Conservation (phyloP, 2,888 invertebrate genomes). For the Yponomeuta sedellus region DNA sequence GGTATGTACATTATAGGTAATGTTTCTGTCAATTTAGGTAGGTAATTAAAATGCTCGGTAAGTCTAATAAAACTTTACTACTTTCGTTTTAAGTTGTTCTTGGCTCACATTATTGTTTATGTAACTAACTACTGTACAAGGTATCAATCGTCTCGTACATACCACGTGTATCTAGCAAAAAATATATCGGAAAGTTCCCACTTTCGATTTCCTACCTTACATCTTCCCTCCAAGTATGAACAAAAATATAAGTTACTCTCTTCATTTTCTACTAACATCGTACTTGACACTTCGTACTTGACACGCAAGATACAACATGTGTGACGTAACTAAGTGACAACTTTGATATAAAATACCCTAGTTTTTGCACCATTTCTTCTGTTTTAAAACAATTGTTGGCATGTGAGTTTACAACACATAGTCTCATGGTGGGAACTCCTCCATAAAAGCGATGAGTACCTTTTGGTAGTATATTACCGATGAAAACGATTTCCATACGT, state of each 20-base stretch:
- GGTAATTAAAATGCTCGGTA: too few species aligned
- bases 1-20: too few species aligned
- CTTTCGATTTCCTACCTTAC: background rate
- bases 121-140: background rate
- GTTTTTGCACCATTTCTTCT: background rate
- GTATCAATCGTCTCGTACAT: background rate
- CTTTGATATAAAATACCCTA: background rate
- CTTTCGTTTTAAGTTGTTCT: background rate
- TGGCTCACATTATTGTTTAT: background rate
- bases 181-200: background rate
- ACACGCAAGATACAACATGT: too few species aligned
- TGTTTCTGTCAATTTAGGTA: too few species aligned
- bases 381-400: background rate
- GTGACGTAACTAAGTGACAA: background rate
- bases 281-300: too few species aligned
- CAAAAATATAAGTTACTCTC: background rate
- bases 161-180: background rate
- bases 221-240: background rate
- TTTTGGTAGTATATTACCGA: slow-evolving; percentile 18
- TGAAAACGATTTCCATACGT: slow-evolving; percentile 29
- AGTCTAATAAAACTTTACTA: too few species aligned
- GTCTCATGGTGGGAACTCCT: slow-evolving; percentile 19
- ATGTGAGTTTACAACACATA: slow-evolving; percentile 20
- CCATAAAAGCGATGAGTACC: too few species aligned
- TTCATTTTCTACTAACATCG: too few species aligned